phyloP scores from a whole-genome alignment of 2,888 invertebrate genomes.

The Sesia apiformis region DNA sequence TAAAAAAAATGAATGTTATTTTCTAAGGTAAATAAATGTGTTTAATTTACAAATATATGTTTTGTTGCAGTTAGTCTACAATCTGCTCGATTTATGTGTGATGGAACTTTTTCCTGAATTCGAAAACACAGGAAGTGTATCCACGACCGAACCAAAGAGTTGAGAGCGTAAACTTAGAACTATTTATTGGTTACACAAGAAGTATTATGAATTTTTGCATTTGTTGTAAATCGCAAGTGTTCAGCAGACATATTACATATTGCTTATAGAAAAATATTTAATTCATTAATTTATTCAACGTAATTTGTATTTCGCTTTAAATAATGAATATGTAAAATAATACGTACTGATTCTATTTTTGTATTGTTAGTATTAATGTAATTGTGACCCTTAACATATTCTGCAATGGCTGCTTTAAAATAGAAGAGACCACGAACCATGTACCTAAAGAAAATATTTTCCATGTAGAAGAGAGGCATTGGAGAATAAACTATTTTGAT shows the following conservation, averaged over 20 bases:
- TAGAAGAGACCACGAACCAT: conserved; percentile 11
- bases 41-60: conserved; percentile 3
- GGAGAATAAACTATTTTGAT: conserved; percentile 57
- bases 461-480: conserved; percentile 31
- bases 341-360: conserved; percentile 40
- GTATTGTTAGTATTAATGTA: conserved; percentile 31
- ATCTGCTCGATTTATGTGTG: conserved; percentile 83
- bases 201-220: conserved; percentile 10
- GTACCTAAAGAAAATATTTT: conserved; percentile 29
- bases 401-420: conserved; percentile 7
- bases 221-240: conserved; percentile 25
- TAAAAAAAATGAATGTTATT: too few species aligned
- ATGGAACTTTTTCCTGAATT: conserved; percentile 85
- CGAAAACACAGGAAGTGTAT: conserved; percentile 8
- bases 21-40: not conserved
- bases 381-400: conserved; percentile 11
- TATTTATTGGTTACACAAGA: conserved; percentile 2
- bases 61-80: conserved; percentile 79
- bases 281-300: conserved; percentile 9
- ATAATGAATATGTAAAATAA: conserved; percentile 28
- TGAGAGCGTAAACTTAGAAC: not conserved
- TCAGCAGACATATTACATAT: not conserved
- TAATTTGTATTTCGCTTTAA: conserved; percentile 36
- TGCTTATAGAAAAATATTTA: not conserved
- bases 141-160: not conserved